Base-by-base conservation (phyloP, 2,888 invertebrate genomes). In the Calliopum simillimum region DNA sequence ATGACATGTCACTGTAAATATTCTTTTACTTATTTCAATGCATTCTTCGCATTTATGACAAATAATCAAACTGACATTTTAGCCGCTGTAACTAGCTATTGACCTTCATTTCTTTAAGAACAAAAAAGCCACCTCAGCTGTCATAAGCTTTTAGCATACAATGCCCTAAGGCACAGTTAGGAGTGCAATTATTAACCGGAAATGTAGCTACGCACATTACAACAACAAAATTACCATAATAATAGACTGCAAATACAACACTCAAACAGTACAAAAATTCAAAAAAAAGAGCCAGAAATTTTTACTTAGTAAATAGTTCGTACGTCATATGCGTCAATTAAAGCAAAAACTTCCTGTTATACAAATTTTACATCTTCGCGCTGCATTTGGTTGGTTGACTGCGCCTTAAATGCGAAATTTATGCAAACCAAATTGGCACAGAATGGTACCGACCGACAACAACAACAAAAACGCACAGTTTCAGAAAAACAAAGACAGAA, bases 261-360 rank as follows among this genome's bases (percentile, higher is more conserved):
- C 19, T 2, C n/a, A 16, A 43, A 59, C 59, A 44, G 41, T 44
- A 43, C 59, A n/a, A n/a, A n/a, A n/a, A n/a, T n/a, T n/a, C n/a
- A n/a, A n/a, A n/a, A n/a, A n/a, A n/a, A n/a, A n/a, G n/a, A n/a
- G n/a, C n/a, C n/a, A n/a, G n/a, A n/a, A n/a, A n/a, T n/a, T n/a
- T n/a, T n/a, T n/a, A n/a, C n/a, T n/a, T n/a, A n/a, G n/a, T n/a
- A n/a, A n/a, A n/a, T n/a, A n/a, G n/a, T n/a, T n/a, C n/a, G n/a
- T n/a, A n/a, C n/a, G n/a, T n/a, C n/a, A 59, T 16, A 59, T 59
- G 59, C 43, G 59, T 43, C 44, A 59, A 44, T 59, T 59, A 59
- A 43, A 59, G 59, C 23, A 13, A n/a, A n/a, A 43, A 44, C 59
- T 59, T 59, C 59, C 59, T 59, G 59, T 11, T 43, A 16, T 59